These are phyloP conservation scores for Nomada lathburiana DNA, from an alignment of 2,888 invertebrate species.

Conservation along the genomic window DNA sequence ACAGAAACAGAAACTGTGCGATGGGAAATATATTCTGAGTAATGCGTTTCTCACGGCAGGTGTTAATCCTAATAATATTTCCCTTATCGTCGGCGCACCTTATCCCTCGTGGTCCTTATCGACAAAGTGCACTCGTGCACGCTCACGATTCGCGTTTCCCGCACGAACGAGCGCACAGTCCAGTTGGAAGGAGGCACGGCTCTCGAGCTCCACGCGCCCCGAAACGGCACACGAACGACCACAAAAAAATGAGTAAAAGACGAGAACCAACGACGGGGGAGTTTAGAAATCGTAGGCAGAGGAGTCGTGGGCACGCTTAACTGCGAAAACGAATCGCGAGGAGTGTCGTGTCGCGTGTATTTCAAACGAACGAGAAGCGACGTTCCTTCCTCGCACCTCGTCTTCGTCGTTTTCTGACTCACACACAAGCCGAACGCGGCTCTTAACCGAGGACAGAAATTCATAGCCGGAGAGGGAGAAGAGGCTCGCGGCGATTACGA, in stretches of 20 bases:
- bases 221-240: not conserved
- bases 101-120: constrained; percentile 14
- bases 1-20: not conserved
- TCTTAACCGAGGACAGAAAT: constrained; percentile 53
- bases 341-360: constrained; percentile 35
- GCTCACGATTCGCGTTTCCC: constrained; percentile 13
- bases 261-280: too few species aligned
- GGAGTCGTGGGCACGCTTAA: not conserved
- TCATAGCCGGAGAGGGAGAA: constrained; percentile 42
- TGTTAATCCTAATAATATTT: constrained; percentile 28
- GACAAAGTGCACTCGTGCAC: constrained; percentile 18
- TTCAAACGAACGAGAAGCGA: constrained; percentile 28
- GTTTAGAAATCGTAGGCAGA: not conserved
- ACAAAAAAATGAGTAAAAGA: not conserved
- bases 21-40: not conserved
- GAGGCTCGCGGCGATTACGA: constrained; percentile 60
- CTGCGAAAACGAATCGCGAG: constrained; percentile 56
- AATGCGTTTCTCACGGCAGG: not conserved
- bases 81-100: constrained; percentile 34
- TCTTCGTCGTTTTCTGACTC: constrained; percentile 67
- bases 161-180: constrained; percentile 29
- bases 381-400: constrained; percentile 53
- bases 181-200: constrained; percentile 4
- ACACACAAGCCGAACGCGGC: constrained; percentile 57
- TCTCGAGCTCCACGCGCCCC: not conserved